A percentile compares a stretch with the other conserved stretches of the same genome.
These are phyloP conservation scores for Xestia rhomboidea DNA, from an alignment of 2,888 invertebrate species.

Conservation along the genomic window DNA sequence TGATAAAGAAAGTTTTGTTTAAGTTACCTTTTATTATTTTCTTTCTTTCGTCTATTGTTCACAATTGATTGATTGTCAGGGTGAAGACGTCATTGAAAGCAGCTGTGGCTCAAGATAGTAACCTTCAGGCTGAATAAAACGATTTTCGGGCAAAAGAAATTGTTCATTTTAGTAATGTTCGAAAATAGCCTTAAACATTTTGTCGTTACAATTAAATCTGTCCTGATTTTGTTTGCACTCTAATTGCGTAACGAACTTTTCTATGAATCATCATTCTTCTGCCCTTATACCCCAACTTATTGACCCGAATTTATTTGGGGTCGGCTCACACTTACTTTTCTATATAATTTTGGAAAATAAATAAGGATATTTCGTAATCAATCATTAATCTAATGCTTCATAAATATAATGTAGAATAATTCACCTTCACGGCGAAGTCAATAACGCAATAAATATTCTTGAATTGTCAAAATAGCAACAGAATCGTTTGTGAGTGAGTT, in stretches of 20 bases:
- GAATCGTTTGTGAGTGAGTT: neutral
- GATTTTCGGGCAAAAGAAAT: neutral
- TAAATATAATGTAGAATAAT: neutral
- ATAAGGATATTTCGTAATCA: neutral
- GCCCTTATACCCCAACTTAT: too few relatives aligned
- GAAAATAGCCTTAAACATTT: neutral
- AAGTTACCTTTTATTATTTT: neutral
- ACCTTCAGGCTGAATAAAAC: neutral
- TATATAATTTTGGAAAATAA: neutral
- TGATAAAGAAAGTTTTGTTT: slow-evolving; percentile 12
- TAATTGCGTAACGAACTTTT: neutral
- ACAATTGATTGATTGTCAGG: slow-evolving; percentile 21
- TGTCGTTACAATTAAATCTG: neutral
- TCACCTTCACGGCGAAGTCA: too few relatives aligned
- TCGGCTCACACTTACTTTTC: neutral
- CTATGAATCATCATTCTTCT: neutral
- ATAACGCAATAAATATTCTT: neutral
- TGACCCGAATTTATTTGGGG: neutral
- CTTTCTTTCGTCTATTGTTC: slow-evolving; percentile 11
- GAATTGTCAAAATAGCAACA: neutral
- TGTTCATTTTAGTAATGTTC: neutral
- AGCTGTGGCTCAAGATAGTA: neutral
- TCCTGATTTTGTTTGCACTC: neutral
- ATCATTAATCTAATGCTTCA: neutral
- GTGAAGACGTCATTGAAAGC: neutral